A percentile compares a stretch with the other conserved stretches of the same genome.
phyloP scores from a whole-genome alignment of 2,113 vertebrate species.

The Gymnogyps californianus region DNA sequence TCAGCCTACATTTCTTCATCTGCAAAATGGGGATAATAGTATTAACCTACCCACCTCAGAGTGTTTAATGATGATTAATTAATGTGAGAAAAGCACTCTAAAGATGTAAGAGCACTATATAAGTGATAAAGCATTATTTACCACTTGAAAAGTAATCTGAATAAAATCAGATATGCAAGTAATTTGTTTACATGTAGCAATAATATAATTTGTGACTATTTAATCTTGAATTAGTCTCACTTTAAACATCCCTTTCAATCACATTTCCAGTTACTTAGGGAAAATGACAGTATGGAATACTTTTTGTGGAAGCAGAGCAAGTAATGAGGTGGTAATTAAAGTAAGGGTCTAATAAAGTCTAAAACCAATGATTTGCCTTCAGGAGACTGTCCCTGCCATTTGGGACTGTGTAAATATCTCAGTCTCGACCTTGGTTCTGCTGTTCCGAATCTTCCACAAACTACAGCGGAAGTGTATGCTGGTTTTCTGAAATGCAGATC shows the following conservation, averaged over 20 bases:
- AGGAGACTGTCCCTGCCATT: neutral
- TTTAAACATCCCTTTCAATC: slow-evolving; percentile 66
- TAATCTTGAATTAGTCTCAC: slow-evolving; percentile 68
- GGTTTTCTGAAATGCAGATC: neutral
- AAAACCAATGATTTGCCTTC: slow-evolving; percentile 17
- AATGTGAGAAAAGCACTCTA: slow-evolving; percentile 68
- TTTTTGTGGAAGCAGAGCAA: slow-evolving; percentile 36
- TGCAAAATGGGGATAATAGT: slow-evolving; percentile 68
- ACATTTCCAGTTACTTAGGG: slow-evolving; percentile 58
- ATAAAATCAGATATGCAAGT: slow-evolving; percentile 70
- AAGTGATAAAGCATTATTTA: slow-evolving; percentile 70
- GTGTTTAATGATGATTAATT: slow-evolving; percentile 69
- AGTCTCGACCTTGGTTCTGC: neutral
- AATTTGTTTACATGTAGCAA: slow-evolving; percentile 68
- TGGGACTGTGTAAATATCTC: neutral
- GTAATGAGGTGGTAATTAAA: slow-evolving; percentile 58
- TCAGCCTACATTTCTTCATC: slow-evolving; percentile 64
- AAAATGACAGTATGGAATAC: slow-evolving; percentile 54
- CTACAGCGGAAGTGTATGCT: neutral
- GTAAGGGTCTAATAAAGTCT: slow-evolving; percentile 40
- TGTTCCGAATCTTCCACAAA: neutral
- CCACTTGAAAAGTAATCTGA: slow-evolving; percentile 72
- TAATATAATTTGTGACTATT: slow-evolving; percentile 70
- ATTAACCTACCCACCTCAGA: slow-evolving; percentile 62
- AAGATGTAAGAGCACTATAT: slow-evolving; percentile 68